These are phyloP conservation scores for Anolis apletophallus DNA, from an alignment of 2,797 vertebrate species.

Conservation along the genomic window DNA sequence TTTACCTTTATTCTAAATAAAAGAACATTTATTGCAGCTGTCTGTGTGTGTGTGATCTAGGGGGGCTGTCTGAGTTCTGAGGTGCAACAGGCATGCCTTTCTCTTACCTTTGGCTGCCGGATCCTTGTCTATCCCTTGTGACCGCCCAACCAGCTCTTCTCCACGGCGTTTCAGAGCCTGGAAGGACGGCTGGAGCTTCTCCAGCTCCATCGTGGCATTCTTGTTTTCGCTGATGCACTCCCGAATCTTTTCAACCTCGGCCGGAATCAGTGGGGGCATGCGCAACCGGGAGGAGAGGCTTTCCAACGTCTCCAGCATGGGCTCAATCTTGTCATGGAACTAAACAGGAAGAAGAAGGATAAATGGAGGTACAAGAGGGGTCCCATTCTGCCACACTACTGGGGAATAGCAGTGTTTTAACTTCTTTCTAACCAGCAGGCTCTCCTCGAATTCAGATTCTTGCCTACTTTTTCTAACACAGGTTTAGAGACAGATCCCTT, in stretches of 20 bases:
- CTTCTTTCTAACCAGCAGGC: not conserved
- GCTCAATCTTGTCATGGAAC: constrained; percentile 99
- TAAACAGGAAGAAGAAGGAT: constrained; percentile 58
- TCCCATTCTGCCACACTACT: not conserved
- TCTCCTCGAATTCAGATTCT: not conserved
- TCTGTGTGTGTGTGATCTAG: too few relatives aligned
- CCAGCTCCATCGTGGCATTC: constrained; percentile 89
- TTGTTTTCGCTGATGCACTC: constrained; percentile 96
- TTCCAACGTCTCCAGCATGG: constrained; percentile 95
- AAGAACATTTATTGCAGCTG: too few relatives aligned
- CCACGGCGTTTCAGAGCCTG: constrained; percentile 91
- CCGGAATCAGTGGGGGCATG: constrained; percentile 92
- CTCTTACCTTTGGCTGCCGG: constrained; percentile 91
- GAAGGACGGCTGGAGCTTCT: constrained; percentile 97
- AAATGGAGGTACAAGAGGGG: not conserved
- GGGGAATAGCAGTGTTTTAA: too few relatives aligned
- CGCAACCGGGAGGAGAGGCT: constrained; percentile 89
- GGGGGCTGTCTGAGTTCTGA: too few relatives aligned
- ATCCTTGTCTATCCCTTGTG: constrained; percentile 88
- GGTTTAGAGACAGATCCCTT: not conserved
- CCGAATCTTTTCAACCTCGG: constrained; percentile 98
- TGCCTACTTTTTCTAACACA: not conserved
- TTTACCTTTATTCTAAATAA: too few relatives aligned
- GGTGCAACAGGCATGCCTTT: too few relatives aligned
- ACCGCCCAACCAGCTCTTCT: constrained; percentile 92